Percentiles rank a stretch among this genome's conserved stretches.
phyloP scores from a whole-genome alignment of 2,888 invertebrate species.

The Ophraella communa region DNA sequence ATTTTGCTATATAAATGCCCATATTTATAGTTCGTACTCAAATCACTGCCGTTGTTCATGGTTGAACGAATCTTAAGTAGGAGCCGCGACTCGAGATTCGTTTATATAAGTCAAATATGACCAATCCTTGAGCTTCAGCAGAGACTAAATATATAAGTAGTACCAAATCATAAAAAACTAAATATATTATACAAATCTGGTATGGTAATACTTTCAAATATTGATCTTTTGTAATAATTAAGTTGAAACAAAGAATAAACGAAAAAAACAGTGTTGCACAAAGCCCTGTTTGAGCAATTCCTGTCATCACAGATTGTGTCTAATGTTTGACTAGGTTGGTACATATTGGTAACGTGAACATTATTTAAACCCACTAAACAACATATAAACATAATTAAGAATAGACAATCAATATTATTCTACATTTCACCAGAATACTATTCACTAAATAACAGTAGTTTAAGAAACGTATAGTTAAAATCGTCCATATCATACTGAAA shows the following conservation, averaged over 20 bases:
- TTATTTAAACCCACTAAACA: background rate
- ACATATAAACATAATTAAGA: background rate
- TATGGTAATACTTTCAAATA: background rate
- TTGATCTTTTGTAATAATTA: background rate
- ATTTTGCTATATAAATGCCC: no score
- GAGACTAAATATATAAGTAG: no score
- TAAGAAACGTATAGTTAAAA: background rate
- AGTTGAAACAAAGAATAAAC: background rate
- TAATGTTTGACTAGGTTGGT: background rate
- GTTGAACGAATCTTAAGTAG: no score
- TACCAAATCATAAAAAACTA: no score
- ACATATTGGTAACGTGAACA: background rate
- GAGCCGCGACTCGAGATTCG: no score
- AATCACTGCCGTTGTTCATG: no score
- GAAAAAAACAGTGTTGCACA: background rate
- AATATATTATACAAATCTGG: no score
- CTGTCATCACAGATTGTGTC: conserved; percentile 11
- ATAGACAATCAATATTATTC: background rate
- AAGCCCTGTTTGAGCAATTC: background rate
- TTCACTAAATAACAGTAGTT: background rate
- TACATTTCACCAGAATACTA: background rate
- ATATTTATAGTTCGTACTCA: no score
- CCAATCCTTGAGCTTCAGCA: no score
- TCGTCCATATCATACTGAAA: background rate
- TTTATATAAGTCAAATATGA: no score